phyloP scores from a whole-genome alignment of 30 jellyfish, hydroid and myxozoan genomes.

The Aurelia sp. region DNA sequence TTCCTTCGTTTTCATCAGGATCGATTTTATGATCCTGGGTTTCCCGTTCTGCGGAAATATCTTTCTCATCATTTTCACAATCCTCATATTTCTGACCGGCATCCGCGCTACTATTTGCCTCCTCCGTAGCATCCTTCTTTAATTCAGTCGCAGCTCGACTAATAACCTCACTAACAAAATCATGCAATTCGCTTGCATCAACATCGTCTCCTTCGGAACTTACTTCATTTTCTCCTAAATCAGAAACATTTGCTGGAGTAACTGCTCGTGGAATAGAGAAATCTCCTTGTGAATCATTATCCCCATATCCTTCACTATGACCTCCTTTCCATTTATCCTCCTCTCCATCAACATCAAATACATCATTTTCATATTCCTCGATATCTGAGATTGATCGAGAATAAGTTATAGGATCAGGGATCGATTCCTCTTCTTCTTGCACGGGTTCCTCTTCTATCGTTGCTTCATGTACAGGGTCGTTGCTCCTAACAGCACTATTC shows the following conservation, averaged over 20 bases:
- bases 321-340: neutral
- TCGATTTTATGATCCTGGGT: neutral
- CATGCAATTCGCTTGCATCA: too few species aligned
- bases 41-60: too few species aligned
- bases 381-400: constrained; percentile 53
- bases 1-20: neutral
- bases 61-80: neutral
- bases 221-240: neutral
- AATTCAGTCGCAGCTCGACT: too few species aligned
- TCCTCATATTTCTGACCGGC: neutral
- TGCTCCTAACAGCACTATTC: neutral
- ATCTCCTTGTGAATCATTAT: constrained; percentile 21
- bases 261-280: constrained; percentile 55
- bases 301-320: neutral
- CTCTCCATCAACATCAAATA: constrained; percentile 26
- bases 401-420: constrained; percentile 37
- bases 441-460: neutral
- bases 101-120: neutral
- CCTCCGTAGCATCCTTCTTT: neutral
- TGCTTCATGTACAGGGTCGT: neutral
- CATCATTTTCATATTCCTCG: constrained; percentile 67
- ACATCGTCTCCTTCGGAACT: too few species aligned
- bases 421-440: constrained; percentile 13
- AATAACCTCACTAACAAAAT: too few species aligned
- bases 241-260: neutral